These are phyloP conservation scores for Chondrosia reniformis DNA, from an alignment of 37 sponge, comb jelly and placozoan genomes.

Conservation along the genomic window DNA sequence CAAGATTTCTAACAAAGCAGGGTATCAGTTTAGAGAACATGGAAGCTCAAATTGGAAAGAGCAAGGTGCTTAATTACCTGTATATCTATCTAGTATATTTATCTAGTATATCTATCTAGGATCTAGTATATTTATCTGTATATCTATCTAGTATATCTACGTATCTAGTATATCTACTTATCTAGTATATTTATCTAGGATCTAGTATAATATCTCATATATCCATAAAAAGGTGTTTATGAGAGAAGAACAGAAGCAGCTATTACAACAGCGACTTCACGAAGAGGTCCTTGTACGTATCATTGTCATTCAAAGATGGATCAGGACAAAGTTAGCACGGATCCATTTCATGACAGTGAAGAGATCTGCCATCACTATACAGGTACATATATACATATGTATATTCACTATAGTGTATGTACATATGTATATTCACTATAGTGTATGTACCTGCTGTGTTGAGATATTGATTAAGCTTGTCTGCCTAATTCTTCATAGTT, in stretches of 20 bases:
- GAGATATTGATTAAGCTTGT: too few relatives aligned
- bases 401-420: background rate
- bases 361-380: slow-evolving; percentile 46
- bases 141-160: too few relatives aligned
- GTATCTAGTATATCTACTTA: too few relatives aligned
- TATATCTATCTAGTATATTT: too few relatives aligned
- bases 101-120: too few relatives aligned
- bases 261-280: slow-evolving; percentile 65
- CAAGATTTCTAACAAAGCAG: slow-evolving; percentile 33
- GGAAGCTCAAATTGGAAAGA: slow-evolving; percentile 67
- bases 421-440: background rate
- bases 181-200: too few relatives aligned
- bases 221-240: slow-evolving; percentile 95
- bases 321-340: slow-evolving; percentile 60
- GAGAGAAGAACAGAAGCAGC: slow-evolving; percentile 64
- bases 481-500: too few relatives aligned
- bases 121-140: too few relatives aligned
- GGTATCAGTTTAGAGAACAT: slow-evolving; percentile 30
- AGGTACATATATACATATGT: slow-evolving; percentile 28
- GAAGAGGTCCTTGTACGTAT: slow-evolving; percentile 73
- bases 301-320: slow-evolving; percentile 78
- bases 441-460: too few relatives aligned
- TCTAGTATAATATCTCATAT: too few relatives aligned
- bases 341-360: slow-evolving; percentile 54
- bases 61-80: slow-evolving; percentile 56